phyloP scores from a whole-genome alignment of 2,113 vertebrate genomes.

The Nyctereutes procyonoides region DNA sequence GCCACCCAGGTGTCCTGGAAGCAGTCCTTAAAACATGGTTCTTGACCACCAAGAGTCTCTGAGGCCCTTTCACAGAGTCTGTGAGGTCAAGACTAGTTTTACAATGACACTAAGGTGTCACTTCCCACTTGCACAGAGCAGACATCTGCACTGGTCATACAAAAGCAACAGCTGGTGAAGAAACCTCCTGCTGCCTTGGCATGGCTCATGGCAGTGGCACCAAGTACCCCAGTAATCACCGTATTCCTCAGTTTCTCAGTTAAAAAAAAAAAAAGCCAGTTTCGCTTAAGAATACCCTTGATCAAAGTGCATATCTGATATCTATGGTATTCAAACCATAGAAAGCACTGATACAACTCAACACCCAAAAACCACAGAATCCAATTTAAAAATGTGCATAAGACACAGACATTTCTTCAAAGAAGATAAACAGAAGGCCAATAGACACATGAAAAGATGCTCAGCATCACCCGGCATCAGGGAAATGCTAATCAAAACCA shows the following conservation, averaged over 20 bases:
- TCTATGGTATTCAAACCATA: neutral
- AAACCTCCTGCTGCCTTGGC: neutral
- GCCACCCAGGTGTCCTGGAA: no score
- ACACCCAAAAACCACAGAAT: neutral
- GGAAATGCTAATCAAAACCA: neutral
- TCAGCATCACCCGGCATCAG: neutral
- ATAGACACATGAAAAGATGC: neutral
- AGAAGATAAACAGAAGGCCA: neutral
- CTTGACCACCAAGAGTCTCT: neutral
- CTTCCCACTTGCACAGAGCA: neutral
- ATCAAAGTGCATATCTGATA: neutral
- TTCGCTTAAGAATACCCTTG: neutral
- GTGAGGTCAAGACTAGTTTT: neutral
- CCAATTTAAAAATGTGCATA: neutral
- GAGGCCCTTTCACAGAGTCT: neutral
- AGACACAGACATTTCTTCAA: neutral
- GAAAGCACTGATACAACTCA: neutral
- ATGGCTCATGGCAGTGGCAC: neutral
- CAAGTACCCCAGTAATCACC: neutral
- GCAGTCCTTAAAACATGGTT: neutral
- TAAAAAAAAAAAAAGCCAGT: neutral
- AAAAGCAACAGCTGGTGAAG: neutral
- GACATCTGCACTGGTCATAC: neutral
- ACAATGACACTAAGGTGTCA: neutral
- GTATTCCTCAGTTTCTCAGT: neutral